Evolutionary conservation across 1,140 invertebrate genomes (phyloP).

Genomic region (Leptoteleia sp.): DNA sequence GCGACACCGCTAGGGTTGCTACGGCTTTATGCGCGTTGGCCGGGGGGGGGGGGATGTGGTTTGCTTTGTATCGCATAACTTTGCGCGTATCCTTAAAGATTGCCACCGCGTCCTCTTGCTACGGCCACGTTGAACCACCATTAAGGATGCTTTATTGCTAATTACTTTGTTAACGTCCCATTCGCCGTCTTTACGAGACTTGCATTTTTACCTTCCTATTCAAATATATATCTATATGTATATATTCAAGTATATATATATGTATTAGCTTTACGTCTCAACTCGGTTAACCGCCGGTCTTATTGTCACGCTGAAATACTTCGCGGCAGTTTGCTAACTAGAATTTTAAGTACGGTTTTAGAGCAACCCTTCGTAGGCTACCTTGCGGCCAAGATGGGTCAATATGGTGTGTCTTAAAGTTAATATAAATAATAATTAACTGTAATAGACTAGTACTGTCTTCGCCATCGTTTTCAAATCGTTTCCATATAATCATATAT

Average conservation of each 20-base stretch:
- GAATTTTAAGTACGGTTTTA: background rate
- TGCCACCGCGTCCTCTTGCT: slow-evolving; percentile 27
- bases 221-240: slow-evolving; percentile 30
- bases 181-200: slow-evolving; percentile 55
- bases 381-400: background rate
- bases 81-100: slow-evolving; percentile 34
- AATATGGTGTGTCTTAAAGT: too few relatives aligned
- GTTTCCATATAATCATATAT: too few relatives aligned
- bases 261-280: slow-evolving; percentile 6
- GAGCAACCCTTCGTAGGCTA: background rate
- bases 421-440: too few relatives aligned
- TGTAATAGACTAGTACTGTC: too few relatives aligned
- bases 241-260: too few relatives aligned
- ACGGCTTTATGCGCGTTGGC: slow-evolving; percentile 31
- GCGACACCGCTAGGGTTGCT: slow-evolving; percentile 37
- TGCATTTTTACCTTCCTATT: slow-evolving; percentile 39
- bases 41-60: slow-evolving; percentile 1
- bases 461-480: too few relatives aligned
- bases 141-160: slow-evolving; percentile 75
- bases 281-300: slow-evolving; percentile 8
- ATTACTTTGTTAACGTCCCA: slow-evolving; percentile 77
- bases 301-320: slow-evolving; percentile 16
- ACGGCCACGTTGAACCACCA: slow-evolving; percentile 70
- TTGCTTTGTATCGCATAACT: slow-evolving; percentile 38
- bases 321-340: background rate